Evolutionary conservation across 2,797 vertebrate genomes (phyloP).

Genomic region (Sylvia borin): DNA sequence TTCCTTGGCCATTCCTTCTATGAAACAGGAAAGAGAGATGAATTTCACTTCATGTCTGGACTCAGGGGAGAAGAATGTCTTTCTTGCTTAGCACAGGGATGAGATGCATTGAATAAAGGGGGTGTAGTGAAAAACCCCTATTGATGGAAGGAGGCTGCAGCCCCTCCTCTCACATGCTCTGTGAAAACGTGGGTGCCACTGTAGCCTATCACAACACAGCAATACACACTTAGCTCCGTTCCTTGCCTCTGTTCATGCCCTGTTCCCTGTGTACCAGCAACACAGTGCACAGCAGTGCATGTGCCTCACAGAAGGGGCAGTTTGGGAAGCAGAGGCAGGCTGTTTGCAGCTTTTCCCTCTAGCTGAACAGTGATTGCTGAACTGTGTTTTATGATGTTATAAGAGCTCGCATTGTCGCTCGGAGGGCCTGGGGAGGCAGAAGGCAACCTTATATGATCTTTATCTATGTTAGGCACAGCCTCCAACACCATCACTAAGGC

Average conservation of each 20-base stretch:
- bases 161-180: neutral
- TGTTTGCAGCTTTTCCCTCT: neutral
- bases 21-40: neutral
- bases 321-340: neutral
- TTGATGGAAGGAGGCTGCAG: neutral
- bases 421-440: neutral
- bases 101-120: neutral
- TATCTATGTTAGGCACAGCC: neutral
- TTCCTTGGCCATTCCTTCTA: neutral
- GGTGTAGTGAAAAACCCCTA: rapidly evolving
- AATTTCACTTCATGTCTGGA: neutral
- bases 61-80: neutral
- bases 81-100: neutral
- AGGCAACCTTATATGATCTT: neutral
- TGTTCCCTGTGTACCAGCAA: neutral
- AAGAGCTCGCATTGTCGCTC: neutral
- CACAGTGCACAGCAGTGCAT: rapidly evolving
- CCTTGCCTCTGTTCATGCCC: rapidly evolving
- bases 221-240: rapidly evolving
- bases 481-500: neutral
- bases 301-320: neutral
- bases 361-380: neutral
- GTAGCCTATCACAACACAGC: rapidly evolving
- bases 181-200: rapidly evolving
- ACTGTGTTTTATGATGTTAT: neutral